Percentiles rank a stretch among this genome's conserved stretches.
Conservation (phyloP, 2,797 vertebrate genomes). For the Lagorchestes hirsutus region DNA sequence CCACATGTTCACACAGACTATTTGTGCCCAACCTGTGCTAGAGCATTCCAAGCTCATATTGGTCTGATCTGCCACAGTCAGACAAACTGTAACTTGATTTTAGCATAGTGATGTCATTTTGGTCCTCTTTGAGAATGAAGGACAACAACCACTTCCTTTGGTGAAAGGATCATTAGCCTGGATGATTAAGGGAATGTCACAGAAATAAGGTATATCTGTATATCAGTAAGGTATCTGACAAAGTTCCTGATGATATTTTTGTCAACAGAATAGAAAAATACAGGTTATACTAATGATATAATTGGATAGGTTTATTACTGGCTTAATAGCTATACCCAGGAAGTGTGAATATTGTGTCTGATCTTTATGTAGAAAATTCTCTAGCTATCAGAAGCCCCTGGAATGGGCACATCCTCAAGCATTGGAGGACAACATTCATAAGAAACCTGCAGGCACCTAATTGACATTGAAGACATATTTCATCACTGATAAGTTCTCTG, state of each 20-base stretch:
- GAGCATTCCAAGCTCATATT: too few relatives aligned
- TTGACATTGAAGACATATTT: neutral
- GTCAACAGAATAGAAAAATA: conserved; percentile 3
- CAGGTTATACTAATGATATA: neutral
- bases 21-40: too few relatives aligned
- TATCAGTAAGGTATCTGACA: neutral
- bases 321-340: neutral
- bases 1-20: too few relatives aligned
- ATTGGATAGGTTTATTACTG: neutral
- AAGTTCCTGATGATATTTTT: neutral
- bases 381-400: neutral
- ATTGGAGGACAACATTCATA: neutral
- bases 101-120: too few relatives aligned
- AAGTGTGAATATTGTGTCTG: neutral
- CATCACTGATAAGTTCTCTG: neutral
- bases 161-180: neutral
- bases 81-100: too few relatives aligned
- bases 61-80: too few relatives aligned
- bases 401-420: neutral
- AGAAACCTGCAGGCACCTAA: neutral
- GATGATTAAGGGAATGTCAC: neutral
- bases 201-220: neutral
- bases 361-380: neutral
- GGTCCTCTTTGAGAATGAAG: too few relatives aligned
- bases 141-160: neutral